Evolutionary conservation across 2,797 vertebrate genomes (phyloP), one percentile per base, ranked within the genome.

Genomic region (Pterois miles): DNA sequence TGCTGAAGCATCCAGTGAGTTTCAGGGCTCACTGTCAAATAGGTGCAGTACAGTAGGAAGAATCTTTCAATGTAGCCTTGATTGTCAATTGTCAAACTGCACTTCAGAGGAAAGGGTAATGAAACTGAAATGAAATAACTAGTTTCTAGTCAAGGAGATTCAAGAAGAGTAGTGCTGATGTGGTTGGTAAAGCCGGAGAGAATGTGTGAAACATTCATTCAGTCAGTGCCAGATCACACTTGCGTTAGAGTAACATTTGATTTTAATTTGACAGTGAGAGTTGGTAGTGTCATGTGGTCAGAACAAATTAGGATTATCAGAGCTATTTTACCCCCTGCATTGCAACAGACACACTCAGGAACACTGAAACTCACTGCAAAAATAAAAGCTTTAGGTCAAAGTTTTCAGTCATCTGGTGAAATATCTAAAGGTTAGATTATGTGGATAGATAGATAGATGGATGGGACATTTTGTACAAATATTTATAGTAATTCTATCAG

Each of bases 201-300:
- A 57, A 29, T 63, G 22, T 65, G 67, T 60, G 27, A 27, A 71
- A 69, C 3, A 13, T 53, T 70, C n/a, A 1, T 67, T 65, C 33
- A 71, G 25, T 40, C 62, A 25, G 23, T 74, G 71, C 52, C 83
- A 73, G 73, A 78, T 78, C 53, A 48, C 54, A 68, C 73, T 79
- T 43, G 23, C 34, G 36, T 79, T 74, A 67, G 57, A 73, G 31
- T 38, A 65, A 58, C 54, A 76, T 82, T 79, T 43, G 76, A 82
- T 86, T 81, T 85, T 74, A 29, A 82, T 86, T 76, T 56, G 68
- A 82, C 88, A 86, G 53, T 65, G 62, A 76, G 48, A 78, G 76
- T 52, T 74, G 60, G 69, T 74, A 64, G 71, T 54, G 59, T 70
- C 59, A 54, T 53, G 18, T 43, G 54, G 67, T 67, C 64, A 29